Evolutionary conservation across 2,113 vertebrate species (phyloP).

Genomic region (Cyprinodon tularosa): DNA sequence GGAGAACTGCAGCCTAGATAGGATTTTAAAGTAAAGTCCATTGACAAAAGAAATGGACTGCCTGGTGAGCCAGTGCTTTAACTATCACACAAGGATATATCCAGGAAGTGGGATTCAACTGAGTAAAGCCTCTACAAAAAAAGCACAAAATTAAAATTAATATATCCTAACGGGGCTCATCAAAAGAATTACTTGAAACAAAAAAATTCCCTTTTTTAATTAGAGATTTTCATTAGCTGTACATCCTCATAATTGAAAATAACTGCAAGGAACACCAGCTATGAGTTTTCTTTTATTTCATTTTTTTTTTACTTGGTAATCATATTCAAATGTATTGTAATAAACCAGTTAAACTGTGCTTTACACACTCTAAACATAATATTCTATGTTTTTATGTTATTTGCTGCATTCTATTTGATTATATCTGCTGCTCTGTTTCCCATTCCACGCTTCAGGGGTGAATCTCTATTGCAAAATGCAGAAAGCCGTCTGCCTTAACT

Average conservation of each 20-base stretch:
- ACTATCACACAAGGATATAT: too few relatives aligned
- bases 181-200: background rate
- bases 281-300: constrained; percentile 4
- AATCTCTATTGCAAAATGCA: constrained; percentile 29
- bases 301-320: background rate
- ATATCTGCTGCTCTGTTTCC: constrained; percentile 3
- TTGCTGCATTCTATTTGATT: constrained; percentile 1
- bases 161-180: background rate
- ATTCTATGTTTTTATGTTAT: background rate
- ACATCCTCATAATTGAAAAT: background rate
- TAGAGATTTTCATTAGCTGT: too few relatives aligned
- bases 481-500: constrained; percentile 30
- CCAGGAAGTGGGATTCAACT: too few relatives aligned
- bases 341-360: background rate
- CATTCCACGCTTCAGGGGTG: background rate
- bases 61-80: too few relatives aligned
- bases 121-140: too few relatives aligned
- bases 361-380: background rate
- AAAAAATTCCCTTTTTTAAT: too few relatives aligned
- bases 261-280: background rate
- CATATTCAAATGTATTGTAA: background rate
- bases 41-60: too few relatives aligned
- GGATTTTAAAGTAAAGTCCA: too few relatives aligned
- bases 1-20: too few relatives aligned
- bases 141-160: background rate